Base-by-base conservation (phyloP, 2,888 invertebrate genomes). In the Mythimna ferrago region DNA sequence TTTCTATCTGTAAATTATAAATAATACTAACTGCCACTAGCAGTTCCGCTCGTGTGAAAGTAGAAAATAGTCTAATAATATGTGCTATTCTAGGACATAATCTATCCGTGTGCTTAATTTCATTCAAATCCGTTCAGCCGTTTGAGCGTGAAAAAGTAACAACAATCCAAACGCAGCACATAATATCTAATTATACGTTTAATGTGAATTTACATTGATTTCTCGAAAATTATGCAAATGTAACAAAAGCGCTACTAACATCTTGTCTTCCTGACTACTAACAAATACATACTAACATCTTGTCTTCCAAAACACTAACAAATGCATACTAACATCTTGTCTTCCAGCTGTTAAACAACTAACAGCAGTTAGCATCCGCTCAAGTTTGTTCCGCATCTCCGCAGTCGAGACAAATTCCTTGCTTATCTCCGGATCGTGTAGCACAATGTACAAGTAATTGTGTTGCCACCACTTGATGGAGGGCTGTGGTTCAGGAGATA, bases 371-470 rank as follows among this genome's bases (percentile, higher is more conserved):
- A 70, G 71, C 58, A 81, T 61, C 56, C 61, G 48, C 65, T 61
- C 54, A 32, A 78, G 85, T 76, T 72, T 57, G 58, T 68, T 61
- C 51, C 38, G 32, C 51, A 9, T 76, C 69, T 69, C 53, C 51
- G 3, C 44, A 66, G 79, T 76, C 35, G 53, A 63, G 83, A 86
- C 78, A 78, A 85, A 85, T 86, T 73, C 62, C 53, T 73, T 74
- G 65, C 67, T 80, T 85, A 80, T 82, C 84, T 82, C 38, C 57
- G 65, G 64, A 66, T 69, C 58, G 65, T 80, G 71, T 73, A 66
- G 53, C 61, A 53, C 51, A 53, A n/a, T 53, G n/a, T 32, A 32
- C 32, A 62, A 67, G 73, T 73, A 62, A 73, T 66, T 70, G 64
- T 71, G 61, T 79, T 63, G 2, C 21, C 57, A 44, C 35, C 35